Evolutionary conservation across 53 echinoderm and acorn worm genomes (phyloP), one percentile per base, ranked within the genome.

Genomic region (Antedon mediterranea): DNA sequence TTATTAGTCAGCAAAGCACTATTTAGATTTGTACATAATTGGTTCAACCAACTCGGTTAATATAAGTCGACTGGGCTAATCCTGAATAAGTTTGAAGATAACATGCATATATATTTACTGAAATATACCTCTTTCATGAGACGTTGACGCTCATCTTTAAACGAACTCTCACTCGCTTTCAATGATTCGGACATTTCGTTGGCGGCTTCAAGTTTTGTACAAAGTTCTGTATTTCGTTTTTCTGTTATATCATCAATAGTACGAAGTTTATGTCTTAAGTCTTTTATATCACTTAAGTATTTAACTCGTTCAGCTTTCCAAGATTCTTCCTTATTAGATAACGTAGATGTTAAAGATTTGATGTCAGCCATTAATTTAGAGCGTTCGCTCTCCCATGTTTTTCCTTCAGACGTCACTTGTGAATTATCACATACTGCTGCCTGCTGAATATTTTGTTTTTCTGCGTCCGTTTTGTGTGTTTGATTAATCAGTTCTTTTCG

Each of bases 111-210:
- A n/a, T n/a, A n/a, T n/a, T n/a, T n/a, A n/a, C n/a, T n/a, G n/a
- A n/a, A n/a, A n/a, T n/a, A n/a, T 33, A 94, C 94, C 91, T 94
- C 90, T 79, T 94, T 89, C 0, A 94, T 74, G 18, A 94, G 85
- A 20, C 87, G 82, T 32, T 89, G 85, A 74, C 94, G 83, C 78
- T 94, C 94, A 74, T 94, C 94, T 73, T 91, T 94, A 29, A 94
- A 94, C 73, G 87, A 89, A 0, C 83, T 81, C 77, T 94, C 94
- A 9, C 89, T 87, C 29, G 85, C 81, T 72, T 85, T 91, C 57
- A 87, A 91, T 41, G 89, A 87, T 79, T 91, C 91, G 26, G 91
- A 89, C 41, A 94, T 81, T 76, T 94, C 94, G 0, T 89, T 89
- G 0, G 89, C 89, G 14, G 94, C 94, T 73, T 94, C 94, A 18